phyloP scores from a whole-genome alignment of 2,797 vertebrate genomes.

The Hozukius guyotensis region DNA sequence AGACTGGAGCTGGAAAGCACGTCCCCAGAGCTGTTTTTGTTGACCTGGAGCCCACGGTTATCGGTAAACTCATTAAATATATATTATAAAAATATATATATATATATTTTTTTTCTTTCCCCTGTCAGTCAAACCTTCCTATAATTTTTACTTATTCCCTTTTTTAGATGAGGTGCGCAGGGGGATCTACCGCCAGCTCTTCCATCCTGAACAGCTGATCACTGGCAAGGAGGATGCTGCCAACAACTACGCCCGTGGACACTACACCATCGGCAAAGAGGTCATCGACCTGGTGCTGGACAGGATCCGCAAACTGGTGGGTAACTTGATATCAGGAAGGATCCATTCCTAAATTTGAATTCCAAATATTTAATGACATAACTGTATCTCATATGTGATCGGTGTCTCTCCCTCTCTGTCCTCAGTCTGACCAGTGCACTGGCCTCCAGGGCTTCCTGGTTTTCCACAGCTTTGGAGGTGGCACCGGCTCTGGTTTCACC shows the following conservation, averaged over 20 bases:
- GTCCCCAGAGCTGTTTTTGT: conserved; percentile 71
- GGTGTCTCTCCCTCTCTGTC: background rate
- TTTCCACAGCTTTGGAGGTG: conserved; percentile 89
- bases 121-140: background rate
- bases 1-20: conserved; percentile 69
- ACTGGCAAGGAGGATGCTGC: conserved; percentile 80
- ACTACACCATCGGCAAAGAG: conserved; percentile 81
- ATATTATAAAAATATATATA: background rate
- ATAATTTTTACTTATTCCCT: background rate
- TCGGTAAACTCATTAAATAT: conserved; percentile 37
- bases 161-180: conserved; percentile 72
- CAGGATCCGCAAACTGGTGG: conserved; percentile 77
- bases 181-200: conserved; percentile 75
- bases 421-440: conserved; percentile 74
- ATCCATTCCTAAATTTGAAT: background rate
- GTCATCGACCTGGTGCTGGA: conserved; percentile 78
- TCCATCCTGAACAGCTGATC: conserved; percentile 78
- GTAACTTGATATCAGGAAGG: background rate
- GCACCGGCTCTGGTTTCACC: conserved; percentile 87
- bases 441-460: conserved; percentile 80
- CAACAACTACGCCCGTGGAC: conserved; percentile 80
- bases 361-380: background rate
- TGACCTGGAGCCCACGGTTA: conserved; percentile 66
- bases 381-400: background rate
- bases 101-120: background rate